Evolutionary conservation across 2,113 vertebrate genomes (phyloP), one percentile per base, ranked within the genome.

Genomic region (Pelecanus crispus): DNA sequence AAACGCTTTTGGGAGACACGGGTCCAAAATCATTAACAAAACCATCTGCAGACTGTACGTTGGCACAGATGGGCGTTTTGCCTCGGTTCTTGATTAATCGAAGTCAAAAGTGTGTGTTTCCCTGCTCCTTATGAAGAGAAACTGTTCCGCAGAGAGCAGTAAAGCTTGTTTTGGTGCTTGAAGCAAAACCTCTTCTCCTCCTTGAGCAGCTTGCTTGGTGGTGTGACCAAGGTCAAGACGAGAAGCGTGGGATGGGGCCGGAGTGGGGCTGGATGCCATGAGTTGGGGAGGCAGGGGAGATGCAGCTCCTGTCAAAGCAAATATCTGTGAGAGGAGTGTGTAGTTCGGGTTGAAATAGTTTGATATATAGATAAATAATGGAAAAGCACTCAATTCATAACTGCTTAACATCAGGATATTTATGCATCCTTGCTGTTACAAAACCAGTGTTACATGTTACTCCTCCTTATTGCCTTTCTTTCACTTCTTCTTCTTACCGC

Each of bases 161-260:
- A 31, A 81, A 34, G 56, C 45, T 53, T 24, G 17, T 22, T 67
- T 21, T 31, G n/a, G 53, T n/a, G 32, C 67, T 79, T 13, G 47
- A 45, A 73, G 55, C 17, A 20, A 88, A 63, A 42, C 13, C 16
- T 45, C 17, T 52, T 26, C 53, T 73, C n/a, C 58, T 72, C 40
- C 42, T 49, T 29, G 42, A 58, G 61, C 55, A 49, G 52, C 24
- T 71, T 24, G 8, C 55, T 32, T 31, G 59, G 52, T 52, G 84
- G 3, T 13, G 34, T 40, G 53, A 31, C 42, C 55, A 36, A 78
- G 55, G 72, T 68, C 40, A 45, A 28, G 36, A 3, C 24, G 10
- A 28, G 17, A 62, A 12, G 20, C 0, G 4, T 50, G 50, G 44
- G 40, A 70, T 1, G 24, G 34, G 47, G 25, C 31, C 1, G 24